Evolutionary conservation across 2,113 vertebrate species (phyloP), one percentile per base, ranked within the genome.

Genomic region (Lophura nycthemera): DNA sequence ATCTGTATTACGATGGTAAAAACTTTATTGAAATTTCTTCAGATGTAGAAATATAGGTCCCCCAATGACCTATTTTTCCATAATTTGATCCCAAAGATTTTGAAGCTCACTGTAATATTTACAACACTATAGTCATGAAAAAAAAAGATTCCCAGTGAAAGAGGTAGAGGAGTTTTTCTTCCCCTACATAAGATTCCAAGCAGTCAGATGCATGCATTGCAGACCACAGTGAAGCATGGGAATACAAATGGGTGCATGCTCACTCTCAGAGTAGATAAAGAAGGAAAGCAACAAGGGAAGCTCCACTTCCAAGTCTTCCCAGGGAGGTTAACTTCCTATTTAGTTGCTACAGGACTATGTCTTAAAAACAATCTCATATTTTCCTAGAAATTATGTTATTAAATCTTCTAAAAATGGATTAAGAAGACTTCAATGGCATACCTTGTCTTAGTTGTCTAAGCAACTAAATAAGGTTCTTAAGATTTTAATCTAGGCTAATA

Each of bases 121-220:
- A 86, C 72, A 93, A 77, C 27, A 20, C 81, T 13, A 15, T 64
- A 72, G 6, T 3, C 12, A 10, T 10, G 21, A 22, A 67, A 20
- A 80, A 89, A 67, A 15, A 6, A 8, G 24, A 27, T 64, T 86
- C n/a, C 17, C 15, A 63, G 5, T 17, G n/a, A 36, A 82, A 63
- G 11, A 63, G 36, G 7, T 11, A 77, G 21, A 70, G 10, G 45
- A 54, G 2, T 36, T 91, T 60, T 71, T 84, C 3, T 63, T 89
- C 47, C n/a, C 36, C 48, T 45, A 32, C 70, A 38, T 15, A 50
- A 13, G n/a, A 50, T 34, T 32, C 24, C 27, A n/a, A 50, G 60
- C 3, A 16, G 43, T 8, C 10, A 2, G 7, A 40, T 5, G 16
- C 30, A 42, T 2, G 2, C 17, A 10, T 36, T 56, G 36, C 2